Conservation (phyloP, 2,113 vertebrate species). For the Hippocampus mohnikei region DNA sequence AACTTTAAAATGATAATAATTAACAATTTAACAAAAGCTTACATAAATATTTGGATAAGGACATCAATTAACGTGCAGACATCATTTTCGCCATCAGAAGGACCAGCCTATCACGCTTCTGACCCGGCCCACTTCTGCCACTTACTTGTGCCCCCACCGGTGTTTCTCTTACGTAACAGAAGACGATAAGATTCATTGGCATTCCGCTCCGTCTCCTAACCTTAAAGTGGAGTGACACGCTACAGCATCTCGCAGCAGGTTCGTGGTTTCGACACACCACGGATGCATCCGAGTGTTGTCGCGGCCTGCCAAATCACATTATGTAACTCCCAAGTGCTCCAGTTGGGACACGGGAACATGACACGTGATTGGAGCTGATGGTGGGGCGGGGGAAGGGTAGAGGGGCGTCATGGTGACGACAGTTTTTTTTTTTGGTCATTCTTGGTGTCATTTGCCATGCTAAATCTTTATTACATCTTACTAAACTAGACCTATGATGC, state of each 20-base stretch:
- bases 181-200: not conserved
- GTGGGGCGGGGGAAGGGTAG: not conserved
- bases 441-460: not conserved
- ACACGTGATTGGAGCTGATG: not conserved
- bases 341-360: not conserved
- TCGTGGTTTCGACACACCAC: conserved; percentile 41
- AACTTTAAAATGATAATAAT: too few species aligned
- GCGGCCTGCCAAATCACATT: conserved; percentile 55
- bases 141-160: conserved; percentile 42
- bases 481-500: not conserved
- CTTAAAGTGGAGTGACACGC: conserved; percentile 48
- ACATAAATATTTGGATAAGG: too few species aligned
- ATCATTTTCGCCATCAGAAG: too few species aligned
- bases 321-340: conserved; percentile 22
- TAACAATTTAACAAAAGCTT: too few species aligned
- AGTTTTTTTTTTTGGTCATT: not conserved
- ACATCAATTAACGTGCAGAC: too few species aligned
- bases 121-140: conserved; percentile 52
- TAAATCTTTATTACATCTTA: not conserved
- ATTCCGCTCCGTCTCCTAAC: conserved; percentile 29
- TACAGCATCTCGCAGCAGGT: conserved; percentile 28
- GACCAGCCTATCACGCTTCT: conserved; percentile 23
- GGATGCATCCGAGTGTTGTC: conserved; percentile 14
- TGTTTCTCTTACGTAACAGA: conserved; percentile 36
- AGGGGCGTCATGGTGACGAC: not conserved